phyloP scores from a whole-genome alignment of 2,888 invertebrate genomes.

The Dryobotodes eremita region DNA sequence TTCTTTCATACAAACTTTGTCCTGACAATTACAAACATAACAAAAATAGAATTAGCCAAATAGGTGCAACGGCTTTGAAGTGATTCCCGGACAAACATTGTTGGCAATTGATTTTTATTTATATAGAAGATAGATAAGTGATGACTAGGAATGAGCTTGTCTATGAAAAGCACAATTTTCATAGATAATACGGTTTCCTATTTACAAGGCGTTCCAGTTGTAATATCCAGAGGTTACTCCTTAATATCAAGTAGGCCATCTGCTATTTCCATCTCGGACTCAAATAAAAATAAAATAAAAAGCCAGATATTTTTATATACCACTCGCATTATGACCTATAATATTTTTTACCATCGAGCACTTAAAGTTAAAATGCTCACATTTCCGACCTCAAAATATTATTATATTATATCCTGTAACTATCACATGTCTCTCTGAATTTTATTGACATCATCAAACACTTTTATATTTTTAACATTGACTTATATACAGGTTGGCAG shows the following conservation, averaged over 20 bases:
- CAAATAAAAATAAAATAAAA: conserved; percentile 10
- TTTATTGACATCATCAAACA: conserved; percentile 29
- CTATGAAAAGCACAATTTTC: too few relatives aligned
- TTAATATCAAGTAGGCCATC: background rate
- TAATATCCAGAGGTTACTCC: background rate
- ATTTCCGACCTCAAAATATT: conserved; percentile 28
- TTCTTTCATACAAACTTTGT: too few relatives aligned
- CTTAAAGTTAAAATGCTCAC: conserved; percentile 20
- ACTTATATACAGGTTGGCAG: background rate
- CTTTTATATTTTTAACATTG: background rate
- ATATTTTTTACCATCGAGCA: conserved; percentile 31
- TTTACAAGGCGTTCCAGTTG: background rate
- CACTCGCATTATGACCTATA: conserved; percentile 21
- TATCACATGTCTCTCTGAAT: background rate
- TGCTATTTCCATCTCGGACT: background rate
- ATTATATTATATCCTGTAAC: conserved; percentile 16
- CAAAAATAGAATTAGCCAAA: too few relatives aligned
- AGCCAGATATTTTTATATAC: conserved; percentile 16
- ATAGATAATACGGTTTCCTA: background rate
- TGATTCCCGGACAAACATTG: too few relatives aligned
- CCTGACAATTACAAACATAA: too few relatives aligned
- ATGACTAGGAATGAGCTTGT: background rate
- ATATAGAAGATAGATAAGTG: too few relatives aligned
- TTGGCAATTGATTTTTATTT: too few relatives aligned
- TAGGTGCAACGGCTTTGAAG: too few relatives aligned